These are phyloP conservation scores for Parazoanthus atlanticus DNA, from an alignment of 92 coral and sea anemone genomes.

Conservation along the genomic window DNA sequence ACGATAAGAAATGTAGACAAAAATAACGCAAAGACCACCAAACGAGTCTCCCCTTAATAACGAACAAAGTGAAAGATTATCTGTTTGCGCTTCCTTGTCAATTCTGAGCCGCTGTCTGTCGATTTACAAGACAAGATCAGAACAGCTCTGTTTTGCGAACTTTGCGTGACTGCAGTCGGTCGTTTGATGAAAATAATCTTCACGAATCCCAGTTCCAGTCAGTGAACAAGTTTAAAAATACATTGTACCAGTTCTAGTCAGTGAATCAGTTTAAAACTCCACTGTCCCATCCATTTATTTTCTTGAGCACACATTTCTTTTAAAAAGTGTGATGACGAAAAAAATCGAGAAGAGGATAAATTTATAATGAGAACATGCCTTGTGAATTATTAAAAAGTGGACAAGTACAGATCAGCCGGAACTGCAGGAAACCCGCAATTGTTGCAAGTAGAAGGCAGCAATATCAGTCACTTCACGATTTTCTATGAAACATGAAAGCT, in stretches of 20 bases:
- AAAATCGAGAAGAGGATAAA: not conserved
- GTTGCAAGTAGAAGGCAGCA: not conserved
- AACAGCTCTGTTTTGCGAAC: not conserved
- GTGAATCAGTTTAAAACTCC: not conserved
- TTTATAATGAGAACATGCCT: conserved; percentile 7
- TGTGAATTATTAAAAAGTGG: conserved; percentile 11
- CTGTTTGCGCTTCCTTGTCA: not conserved
- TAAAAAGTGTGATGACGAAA: not conserved
- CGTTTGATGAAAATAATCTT: not conserved
- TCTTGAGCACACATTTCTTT: not conserved
- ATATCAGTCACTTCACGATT: not conserved
- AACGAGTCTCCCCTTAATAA: not conserved
- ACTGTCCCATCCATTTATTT: not conserved
- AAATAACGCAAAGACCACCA: not conserved
- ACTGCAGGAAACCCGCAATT: not conserved
- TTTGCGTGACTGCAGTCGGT: not conserved
- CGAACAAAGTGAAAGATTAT: not conserved
- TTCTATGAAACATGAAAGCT: not conserved
- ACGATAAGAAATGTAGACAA: not conserved
- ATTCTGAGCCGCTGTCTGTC: not conserved
- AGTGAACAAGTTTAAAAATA: not conserved
- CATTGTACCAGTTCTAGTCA: not conserved
- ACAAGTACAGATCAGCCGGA: not conserved
- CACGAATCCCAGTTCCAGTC: not conserved
- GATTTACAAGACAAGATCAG: not conserved